A percentile compares a stretch with the other conserved stretches of the same genome.
phyloP scores from a whole-genome alignment of 2,888 invertebrate species.

The Schizaphis graminum region DNA sequence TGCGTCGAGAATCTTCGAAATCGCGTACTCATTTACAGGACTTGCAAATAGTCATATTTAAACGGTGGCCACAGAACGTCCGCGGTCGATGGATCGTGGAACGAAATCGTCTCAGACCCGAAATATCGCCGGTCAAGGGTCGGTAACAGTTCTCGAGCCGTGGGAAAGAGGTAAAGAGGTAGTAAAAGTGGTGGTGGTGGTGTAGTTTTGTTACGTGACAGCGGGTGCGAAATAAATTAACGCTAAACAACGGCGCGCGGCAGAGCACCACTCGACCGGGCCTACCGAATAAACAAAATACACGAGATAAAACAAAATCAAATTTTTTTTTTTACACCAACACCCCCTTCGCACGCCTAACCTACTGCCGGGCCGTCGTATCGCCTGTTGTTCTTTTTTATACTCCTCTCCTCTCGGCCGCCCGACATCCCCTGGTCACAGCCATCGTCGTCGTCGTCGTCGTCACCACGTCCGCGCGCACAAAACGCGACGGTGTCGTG shows the following conservation, averaged over 20 bases:
- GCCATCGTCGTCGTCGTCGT: not conserved
- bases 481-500: not conserved
- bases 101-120: not conserved
- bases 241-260: not conserved
- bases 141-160: not conserved
- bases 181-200: not conserved
- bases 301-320: not conserved
- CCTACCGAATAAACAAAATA: conserved; percentile 35
- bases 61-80: not conserved
- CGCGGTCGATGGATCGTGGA: not conserved
- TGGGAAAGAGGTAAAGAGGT: too few species aligned
- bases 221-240: conserved; percentile 48
- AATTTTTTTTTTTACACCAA: not conserved
- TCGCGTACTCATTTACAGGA: not conserved
- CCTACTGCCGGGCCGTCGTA: not conserved
- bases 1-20: not conserved
- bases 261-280: not conserved
- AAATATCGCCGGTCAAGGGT: not conserved
- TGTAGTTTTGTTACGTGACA: conserved; percentile 24
- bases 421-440: not conserved
- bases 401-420: not conserved
- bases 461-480: not conserved
- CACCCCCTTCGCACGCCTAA: not conserved
- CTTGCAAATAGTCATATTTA: not conserved
- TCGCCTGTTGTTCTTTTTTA: not conserved